These are phyloP conservation scores for Pogonomyrmex barbatus DNA, from an alignment of 1,140 invertebrate genomes.

Conservation along the genomic window DNA sequence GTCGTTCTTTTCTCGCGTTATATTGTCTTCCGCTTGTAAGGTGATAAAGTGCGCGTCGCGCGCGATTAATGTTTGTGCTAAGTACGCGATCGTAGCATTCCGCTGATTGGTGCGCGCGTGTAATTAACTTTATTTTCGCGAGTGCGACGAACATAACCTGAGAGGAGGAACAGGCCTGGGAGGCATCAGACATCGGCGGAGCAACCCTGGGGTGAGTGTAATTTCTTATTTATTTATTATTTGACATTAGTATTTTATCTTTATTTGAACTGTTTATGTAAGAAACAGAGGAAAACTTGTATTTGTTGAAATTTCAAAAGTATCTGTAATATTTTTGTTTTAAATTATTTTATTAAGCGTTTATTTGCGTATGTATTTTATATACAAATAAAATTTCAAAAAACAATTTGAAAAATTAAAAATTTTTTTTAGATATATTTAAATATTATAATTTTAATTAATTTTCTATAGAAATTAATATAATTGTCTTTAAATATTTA, in stretches of 20 bases:
- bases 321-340: conserved; percentile 1
- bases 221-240: background rate
- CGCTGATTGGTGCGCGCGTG: background rate
- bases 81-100: conserved; percentile 12
- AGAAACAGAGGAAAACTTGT: background rate
- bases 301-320: background rate
- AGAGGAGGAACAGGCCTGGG: background rate
- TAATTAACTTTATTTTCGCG: conserved; percentile 15
- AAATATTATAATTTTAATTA: background rate
- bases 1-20: conserved; percentile 3
- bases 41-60: conserved; percentile 18
- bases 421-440: too few relatives aligned
- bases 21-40: background rate
- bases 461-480: background rate
- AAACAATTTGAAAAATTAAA: too few relatives aligned
- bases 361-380: background rate
- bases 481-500: background rate
- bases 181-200: background rate
- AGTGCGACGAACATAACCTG: background rate
- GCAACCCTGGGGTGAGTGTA: background rate
- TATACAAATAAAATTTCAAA: background rate
- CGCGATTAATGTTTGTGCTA: conserved; percentile 12
- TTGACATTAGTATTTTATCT: background rate
- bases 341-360: background rate
- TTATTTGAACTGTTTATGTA: background rate